Base-by-base conservation (phyloP, 2,888 invertebrate species). In the Trichopria drosophilae region DNA sequence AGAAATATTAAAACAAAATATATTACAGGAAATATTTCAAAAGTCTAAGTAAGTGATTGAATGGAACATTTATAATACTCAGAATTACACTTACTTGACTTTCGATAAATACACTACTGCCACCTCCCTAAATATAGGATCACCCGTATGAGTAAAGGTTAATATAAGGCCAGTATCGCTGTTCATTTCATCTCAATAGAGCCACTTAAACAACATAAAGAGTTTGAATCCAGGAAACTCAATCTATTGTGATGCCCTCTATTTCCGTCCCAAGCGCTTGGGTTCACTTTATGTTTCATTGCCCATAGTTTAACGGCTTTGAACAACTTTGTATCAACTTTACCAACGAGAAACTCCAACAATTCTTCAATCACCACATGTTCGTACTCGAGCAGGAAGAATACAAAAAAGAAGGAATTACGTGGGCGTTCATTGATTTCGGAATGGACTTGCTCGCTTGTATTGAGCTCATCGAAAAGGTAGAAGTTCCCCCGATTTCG, bases 341-440 rank as follows among this genome's bases (percentile, higher is more conserved):
- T 81, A 93, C 92, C 76, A 93, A 92, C 79, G 92, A 92, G 82
- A 89, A 91, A 78, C 83, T 93, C 72, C 92, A 93, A 81, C 92
- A 93, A 81, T 92, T 93, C 80, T 93, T 92, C 84, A 93, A 93
- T 86, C 92, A 92, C 80, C 87, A 93, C 82, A 93, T 93, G 92
- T 92, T 92, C 79, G 90, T 93, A 65, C 83, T 93, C 75, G 92
- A 92, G 81, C 92, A 92, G 84, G 92, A 93, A 81, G 91, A 92
- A 78, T 93, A 92, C 80, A 87, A 90, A 76, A 84, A 85, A 67
- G 92, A 93, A 80, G 91, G 91, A 76, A 91, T 93, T 80, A 85
- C 89, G 76, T 93, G 92, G 92, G 85, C 86, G 72, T 93, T 93
- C 81, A 92, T 93, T 78, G 92, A 92, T 82, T 92, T 92, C 80